These are phyloP conservation scores for Plumapathes pennacea DNA, from an alignment of 92 coral and sea anemone genomes.

Conservation along the genomic window DNA sequence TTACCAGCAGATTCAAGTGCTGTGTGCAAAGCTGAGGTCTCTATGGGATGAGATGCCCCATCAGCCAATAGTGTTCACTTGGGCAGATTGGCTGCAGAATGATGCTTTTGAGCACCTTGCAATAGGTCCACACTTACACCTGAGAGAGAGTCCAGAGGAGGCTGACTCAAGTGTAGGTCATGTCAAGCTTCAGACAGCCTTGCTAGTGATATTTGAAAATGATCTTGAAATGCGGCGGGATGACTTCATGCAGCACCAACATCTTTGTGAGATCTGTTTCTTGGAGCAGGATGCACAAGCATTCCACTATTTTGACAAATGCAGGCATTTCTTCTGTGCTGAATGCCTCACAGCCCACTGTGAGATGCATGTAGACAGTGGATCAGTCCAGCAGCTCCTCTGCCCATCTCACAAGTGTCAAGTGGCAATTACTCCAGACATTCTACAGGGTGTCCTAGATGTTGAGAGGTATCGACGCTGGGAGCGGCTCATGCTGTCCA, in stretches of 20 bases:
- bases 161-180: neutral
- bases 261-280: conserved; percentile 83
- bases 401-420: conserved; percentile 81
- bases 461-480: conserved; percentile 71
- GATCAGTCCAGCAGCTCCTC: conserved; percentile 64
- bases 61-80: conserved; percentile 70
- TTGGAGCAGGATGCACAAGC: conserved; percentile 75
- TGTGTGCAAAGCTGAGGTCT: conserved; percentile 43
- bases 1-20: conserved; percentile 40
- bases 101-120: conserved; percentile 57
- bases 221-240: conserved; percentile 67
- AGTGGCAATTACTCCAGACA: conserved; percentile 63
- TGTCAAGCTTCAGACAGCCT: conserved; percentile 50
- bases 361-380: conserved; percentile 72
- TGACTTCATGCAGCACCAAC: conserved; percentile 59
- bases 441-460: conserved; percentile 65
- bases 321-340: conserved; percentile 78
- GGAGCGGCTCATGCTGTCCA: conserved; percentile 76
- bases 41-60: conserved; percentile 63
- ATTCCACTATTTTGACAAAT: conserved; percentile 79
- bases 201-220: conserved; percentile 72
- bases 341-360: conserved; percentile 83
- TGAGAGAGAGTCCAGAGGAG: conserved; percentile 55
- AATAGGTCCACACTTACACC: conserved; percentile 44
- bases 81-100: conserved; percentile 93